These are phyloP conservation scores for Sebastes diaconus DNA, from an alignment of 2,797 vertebrate genomes.

Conservation along the genomic window DNA sequence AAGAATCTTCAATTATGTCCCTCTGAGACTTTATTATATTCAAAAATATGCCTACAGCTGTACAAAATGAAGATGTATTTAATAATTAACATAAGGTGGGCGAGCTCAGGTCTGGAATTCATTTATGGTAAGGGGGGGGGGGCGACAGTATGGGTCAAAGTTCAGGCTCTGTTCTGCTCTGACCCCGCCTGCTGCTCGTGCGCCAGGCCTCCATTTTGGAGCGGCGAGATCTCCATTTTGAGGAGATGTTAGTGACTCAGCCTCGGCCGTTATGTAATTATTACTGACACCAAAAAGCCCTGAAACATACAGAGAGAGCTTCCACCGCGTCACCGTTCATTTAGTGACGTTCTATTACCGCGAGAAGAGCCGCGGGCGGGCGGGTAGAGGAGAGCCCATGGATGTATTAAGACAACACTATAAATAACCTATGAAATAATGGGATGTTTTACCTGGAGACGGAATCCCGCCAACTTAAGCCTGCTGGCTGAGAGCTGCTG, in stretches of 20 bases:
- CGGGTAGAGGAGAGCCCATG: no score
- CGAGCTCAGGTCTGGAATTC: constrained; percentile 58
- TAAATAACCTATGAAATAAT: background rate
- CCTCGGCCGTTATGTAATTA: background rate
- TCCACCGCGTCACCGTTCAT: background rate
- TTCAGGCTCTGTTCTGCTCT: constrained; percentile 72
- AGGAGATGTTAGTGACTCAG: background rate
- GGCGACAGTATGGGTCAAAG: constrained; percentile 77
- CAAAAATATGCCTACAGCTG: background rate
- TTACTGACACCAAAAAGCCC: background rate
- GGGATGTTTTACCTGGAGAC: rapidly evolving
- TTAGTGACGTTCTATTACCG: background rate
- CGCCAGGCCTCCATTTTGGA: constrained; percentile 79
- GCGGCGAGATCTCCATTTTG: constrained; percentile 64
- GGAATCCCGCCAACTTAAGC: background rate
- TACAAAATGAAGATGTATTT: background rate
- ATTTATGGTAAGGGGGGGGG: constrained; percentile 59
- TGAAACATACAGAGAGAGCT: background rate
- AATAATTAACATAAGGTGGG: background rate
- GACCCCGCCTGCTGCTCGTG: constrained; percentile 66
- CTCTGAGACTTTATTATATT: background rate
- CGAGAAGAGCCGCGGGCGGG: background rate
- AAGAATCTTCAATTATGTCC: background rate
- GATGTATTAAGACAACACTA: no score
- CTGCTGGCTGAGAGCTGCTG: no score